These are phyloP conservation scores for Aix galericulata DNA, from an alignment of 2,113 vertebrate genomes.

Conservation along the genomic window DNA sequence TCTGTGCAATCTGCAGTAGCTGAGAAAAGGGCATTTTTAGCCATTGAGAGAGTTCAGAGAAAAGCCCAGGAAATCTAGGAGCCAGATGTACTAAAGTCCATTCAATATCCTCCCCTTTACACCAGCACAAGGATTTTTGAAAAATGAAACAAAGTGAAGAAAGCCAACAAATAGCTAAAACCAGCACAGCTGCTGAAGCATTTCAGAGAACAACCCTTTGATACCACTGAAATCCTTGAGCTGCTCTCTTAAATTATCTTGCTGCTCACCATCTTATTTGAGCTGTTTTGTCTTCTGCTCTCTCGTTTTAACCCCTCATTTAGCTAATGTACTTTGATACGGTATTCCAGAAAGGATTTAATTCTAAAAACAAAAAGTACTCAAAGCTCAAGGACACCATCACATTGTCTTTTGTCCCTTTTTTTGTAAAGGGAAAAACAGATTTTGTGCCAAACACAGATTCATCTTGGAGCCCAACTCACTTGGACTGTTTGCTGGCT, in stretches of 20 bases:
- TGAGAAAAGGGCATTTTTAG: not conserved
- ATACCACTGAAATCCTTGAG: not conserved
- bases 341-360: not conserved
- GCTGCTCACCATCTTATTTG: not conserved
- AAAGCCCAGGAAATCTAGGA: not conserved
- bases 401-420: not conserved
- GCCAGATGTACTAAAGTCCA: not conserved
- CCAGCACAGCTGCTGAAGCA: not conserved
- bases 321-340: not conserved
- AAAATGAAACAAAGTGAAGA: not conserved
- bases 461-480: not conserved
- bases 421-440: not conserved
- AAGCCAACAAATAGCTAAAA: not conserved
- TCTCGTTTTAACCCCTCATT: not conserved
- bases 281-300: not conserved
- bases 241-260: not conserved
- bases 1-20: not conserved
- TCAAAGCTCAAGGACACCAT: fast-evolving
- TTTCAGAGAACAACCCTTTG: not conserved
- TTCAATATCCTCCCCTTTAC: not conserved
- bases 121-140: not conserved
- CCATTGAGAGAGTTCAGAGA: not conserved
- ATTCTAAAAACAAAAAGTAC: not conserved
- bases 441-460: not conserved
- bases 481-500: not conserved